A percentile compares a stretch with the other conserved stretches of the same genome.
Conservation (phyloP, 2,113 vertebrate genomes). For the Oryzias curvinotus region DNA sequence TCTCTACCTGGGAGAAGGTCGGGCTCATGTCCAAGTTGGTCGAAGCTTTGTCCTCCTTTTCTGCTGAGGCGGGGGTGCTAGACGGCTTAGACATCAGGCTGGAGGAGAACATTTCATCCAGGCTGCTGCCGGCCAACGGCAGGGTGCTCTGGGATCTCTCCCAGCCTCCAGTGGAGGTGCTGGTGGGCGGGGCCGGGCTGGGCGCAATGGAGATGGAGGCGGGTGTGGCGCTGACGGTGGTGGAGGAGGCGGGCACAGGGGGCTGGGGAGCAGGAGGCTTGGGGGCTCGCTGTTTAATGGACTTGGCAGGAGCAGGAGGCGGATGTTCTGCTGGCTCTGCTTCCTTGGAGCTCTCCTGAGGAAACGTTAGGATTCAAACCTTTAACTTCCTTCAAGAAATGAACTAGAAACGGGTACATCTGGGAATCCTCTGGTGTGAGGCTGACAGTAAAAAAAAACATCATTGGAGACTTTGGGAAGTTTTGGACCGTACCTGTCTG, state of each 20-base stretch:
- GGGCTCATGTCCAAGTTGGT: constrained; percentile 64
- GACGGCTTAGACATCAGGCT: constrained; percentile 63
- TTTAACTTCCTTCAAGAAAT: background rate
- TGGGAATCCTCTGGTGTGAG: background rate
- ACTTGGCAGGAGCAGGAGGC: constrained; percentile 55
- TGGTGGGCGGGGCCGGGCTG: constrained; percentile 51
- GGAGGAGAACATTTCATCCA: constrained; percentile 78
- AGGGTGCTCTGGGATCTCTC: constrained; percentile 81
- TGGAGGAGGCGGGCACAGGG: constrained; percentile 55
- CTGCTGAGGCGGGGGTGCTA: constrained; percentile 15
- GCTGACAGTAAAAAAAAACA: background rate
- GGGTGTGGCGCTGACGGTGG: constrained; percentile 49
- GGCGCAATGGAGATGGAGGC: constrained; percentile 73
- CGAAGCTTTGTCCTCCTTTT: constrained; percentile 47
- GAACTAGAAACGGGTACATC: background rate
- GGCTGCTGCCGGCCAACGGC: constrained; percentile 67
- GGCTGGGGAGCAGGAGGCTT: constrained; percentile 75
- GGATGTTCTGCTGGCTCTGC: constrained; percentile 49
- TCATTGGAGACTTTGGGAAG: background rate
- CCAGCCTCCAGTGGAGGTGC: constrained; percentile 66
- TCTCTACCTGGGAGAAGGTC: constrained; percentile 83
- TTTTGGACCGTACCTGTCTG: constrained; percentile 75
- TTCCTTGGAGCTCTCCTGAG: constrained; percentile 59
- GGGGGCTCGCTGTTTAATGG: constrained; percentile 74
- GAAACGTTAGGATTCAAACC: background rate